These are phyloP conservation scores for Mesorhabditis sp. DNA, from an alignment of 2,888 invertebrate species.

Conservation along the genomic window DNA sequence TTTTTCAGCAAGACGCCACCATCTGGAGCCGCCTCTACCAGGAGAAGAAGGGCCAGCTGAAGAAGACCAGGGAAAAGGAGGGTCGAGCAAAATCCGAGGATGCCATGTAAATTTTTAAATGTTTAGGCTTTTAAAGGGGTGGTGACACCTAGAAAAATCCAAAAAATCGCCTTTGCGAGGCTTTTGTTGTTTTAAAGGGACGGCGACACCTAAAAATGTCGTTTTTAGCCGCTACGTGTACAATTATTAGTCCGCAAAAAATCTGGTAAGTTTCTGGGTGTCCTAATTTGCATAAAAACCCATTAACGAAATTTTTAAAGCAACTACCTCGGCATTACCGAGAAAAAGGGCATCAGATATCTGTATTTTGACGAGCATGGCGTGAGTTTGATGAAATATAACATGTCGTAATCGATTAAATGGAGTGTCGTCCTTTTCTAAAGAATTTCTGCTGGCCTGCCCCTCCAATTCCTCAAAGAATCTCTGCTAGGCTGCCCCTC, in stretches of 20 bases:
- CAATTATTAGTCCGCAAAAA: too few species aligned
- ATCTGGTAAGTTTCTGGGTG: neutral
- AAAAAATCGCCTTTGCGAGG: neutral
- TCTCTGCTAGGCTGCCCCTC: neutral
- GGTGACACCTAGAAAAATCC: neutral
- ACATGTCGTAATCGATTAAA: neutral
- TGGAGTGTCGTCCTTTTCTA: neutral
- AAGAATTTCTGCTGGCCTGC: slow-evolving; percentile 2
- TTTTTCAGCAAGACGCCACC: slow-evolving; percentile 25
- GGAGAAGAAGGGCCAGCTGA: slow-evolving; percentile 37
- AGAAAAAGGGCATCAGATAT: slow-evolving; percentile 1
- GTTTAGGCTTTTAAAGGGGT: neutral
- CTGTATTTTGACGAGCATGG: neutral
- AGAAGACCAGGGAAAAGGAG: slow-evolving; percentile 29
- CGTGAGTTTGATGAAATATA: too few species aligned
- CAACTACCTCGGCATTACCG: neutral
- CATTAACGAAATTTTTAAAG: neutral
- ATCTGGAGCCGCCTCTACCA: slow-evolving; percentile 43
- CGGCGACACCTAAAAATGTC: too few species aligned
- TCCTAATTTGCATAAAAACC: neutral
- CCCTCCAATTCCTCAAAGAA: neutral
- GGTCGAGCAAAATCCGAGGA: slow-evolving; percentile 13
- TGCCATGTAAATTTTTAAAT: neutral
- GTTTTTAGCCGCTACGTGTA: too few species aligned
- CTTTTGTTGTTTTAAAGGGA: neutral